Conservation (phyloP, 64 coral and sea anemone species). For the Platygyra sinensis region DNA sequence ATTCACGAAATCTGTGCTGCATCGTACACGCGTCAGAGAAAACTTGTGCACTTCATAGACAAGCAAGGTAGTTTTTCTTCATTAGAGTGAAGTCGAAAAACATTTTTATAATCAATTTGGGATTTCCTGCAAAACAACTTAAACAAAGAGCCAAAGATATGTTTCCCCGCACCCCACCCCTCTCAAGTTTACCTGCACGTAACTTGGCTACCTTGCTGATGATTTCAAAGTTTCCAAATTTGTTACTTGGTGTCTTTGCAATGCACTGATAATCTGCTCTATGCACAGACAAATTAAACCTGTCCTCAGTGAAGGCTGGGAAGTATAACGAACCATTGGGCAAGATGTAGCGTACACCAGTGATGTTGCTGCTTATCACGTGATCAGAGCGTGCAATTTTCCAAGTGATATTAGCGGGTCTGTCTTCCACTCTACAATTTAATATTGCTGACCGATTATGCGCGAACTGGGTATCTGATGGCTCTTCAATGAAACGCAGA, state of each 20-base stretch:
- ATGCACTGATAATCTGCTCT: conserved; percentile 72
- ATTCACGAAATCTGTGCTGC: too few species aligned
- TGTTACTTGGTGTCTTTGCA: conserved; percentile 44
- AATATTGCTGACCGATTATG: conserved; percentile 80
- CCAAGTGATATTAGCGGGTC: conserved; percentile 67
- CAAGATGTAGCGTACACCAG: conserved; percentile 76
- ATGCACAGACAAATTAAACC: conserved; percentile 62
- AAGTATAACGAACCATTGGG: conserved; percentile 78
- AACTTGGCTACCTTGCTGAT: conserved; percentile 73
- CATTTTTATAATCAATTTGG: too few species aligned
- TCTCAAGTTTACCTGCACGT: conserved; percentile 50
- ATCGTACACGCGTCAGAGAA: too few species aligned
- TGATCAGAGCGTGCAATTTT: conserved; percentile 47
- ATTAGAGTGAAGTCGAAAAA: too few species aligned
- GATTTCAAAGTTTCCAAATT: conserved; percentile 43
- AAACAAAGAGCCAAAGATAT: too few species aligned
- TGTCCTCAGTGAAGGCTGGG: conserved; percentile 63
- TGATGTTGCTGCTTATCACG: conserved; percentile 44
- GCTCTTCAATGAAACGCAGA: conserved; percentile 77
- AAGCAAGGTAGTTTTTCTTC: too few species aligned
- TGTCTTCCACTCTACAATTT: conserved; percentile 66
- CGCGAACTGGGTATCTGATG: conserved; percentile 88
- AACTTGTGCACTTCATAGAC: too few species aligned
- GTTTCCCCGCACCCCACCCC: background rate
- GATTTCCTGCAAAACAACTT: too few species aligned